A percentile compares a stretch with the other conserved stretches of the same genome.
phyloP scores from a whole-genome alignment of 2,113 vertebrate genomes.

The Glareola pratincola region DNA sequence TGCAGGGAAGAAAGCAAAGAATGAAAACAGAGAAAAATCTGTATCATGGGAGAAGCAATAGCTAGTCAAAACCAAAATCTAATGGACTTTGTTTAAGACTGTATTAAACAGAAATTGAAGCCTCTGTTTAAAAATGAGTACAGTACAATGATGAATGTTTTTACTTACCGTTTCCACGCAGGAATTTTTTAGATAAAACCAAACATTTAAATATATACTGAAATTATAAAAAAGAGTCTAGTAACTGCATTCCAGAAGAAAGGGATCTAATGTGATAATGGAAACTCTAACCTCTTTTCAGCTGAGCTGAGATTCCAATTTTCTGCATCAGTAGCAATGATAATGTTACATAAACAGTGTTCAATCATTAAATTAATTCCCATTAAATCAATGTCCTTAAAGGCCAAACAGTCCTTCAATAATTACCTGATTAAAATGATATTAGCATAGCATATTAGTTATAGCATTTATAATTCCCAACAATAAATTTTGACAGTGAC shows the following conservation, averaged over 20 bases:
- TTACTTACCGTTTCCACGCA: neutral
- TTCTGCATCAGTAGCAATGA: slow-evolving; percentile 68
- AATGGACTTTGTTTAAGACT: slow-evolving; percentile 1
- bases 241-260: slow-evolving; percentile 19
- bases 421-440: slow-evolving; percentile 62
- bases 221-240: neutral
- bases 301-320: slow-evolving; percentile 68
- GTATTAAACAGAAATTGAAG: neutral
- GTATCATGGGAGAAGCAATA: neutral
- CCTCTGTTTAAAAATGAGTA: neutral
- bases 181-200: slow-evolving; percentile 6
- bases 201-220: slow-evolving; percentile 2
- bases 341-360: slow-evolving; percentile 63
- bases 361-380: slow-evolving; percentile 72
- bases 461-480: slow-evolving; percentile 34
- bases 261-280: slow-evolving; percentile 18
- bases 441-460: slow-evolving; percentile 52
- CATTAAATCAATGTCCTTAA: slow-evolving; percentile 73
- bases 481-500: neutral
- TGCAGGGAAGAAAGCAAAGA: neutral
- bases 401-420: slow-evolving; percentile 64
- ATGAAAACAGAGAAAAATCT: neutral
- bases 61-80: neutral
- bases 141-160: neutral
- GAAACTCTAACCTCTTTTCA: slow-evolving; percentile 53